These are phyloP conservation scores for Pelosia muscerda DNA, from an alignment of 2,888 invertebrate genomes.

Conservation along the genomic window DNA sequence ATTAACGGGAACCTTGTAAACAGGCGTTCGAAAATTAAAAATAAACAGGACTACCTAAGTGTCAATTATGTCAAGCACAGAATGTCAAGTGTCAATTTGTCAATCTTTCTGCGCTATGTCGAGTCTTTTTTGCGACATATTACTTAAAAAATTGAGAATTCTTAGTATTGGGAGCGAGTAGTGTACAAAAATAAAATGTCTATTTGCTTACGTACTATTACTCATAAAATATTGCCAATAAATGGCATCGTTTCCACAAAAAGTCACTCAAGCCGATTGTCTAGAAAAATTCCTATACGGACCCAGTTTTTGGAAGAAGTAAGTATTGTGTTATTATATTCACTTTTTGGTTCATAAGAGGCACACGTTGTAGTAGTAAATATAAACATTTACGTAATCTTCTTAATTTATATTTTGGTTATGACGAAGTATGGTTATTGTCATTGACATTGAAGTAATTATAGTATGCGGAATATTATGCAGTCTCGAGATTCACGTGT, in stretches of 20 bases:
- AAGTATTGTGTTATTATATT: conserved; percentile 53
- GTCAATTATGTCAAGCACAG: conserved; percentile 40
- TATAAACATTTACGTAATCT: conserved; percentile 41
- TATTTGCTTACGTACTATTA: conserved; percentile 85
- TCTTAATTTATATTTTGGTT: conserved; percentile 26
- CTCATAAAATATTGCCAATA: conserved; percentile 85
- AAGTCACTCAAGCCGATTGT: conserved; percentile 83
- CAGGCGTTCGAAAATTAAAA: conserved; percentile 51
- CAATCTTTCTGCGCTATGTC: conserved; percentile 65
- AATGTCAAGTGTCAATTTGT: conserved; percentile 7
- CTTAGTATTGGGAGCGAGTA: conserved; percentile 53
- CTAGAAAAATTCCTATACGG: conserved; percentile 80
- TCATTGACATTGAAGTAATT: conserved; percentile 73
- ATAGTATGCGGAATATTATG: conserved; percentile 44
- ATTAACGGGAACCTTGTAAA: conserved; percentile 14
- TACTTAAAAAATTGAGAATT: conserved; percentile 64
- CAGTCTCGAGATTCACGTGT: conserved; percentile 55
- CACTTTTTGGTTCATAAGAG: conserved; percentile 6
- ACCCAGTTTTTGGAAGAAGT: conserved; percentile 86
- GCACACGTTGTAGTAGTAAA: neutral
- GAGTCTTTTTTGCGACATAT: conserved; percentile 63
- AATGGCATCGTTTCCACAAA: conserved; percentile 85
- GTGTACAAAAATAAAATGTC: conserved; percentile 80
- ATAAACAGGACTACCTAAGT: conserved; percentile 54
- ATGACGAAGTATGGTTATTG: conserved; percentile 38